These are phyloP conservation scores for Nephotettix cincticeps DNA, from an alignment of 1,140 invertebrate genomes.

Conservation along the genomic window DNA sequence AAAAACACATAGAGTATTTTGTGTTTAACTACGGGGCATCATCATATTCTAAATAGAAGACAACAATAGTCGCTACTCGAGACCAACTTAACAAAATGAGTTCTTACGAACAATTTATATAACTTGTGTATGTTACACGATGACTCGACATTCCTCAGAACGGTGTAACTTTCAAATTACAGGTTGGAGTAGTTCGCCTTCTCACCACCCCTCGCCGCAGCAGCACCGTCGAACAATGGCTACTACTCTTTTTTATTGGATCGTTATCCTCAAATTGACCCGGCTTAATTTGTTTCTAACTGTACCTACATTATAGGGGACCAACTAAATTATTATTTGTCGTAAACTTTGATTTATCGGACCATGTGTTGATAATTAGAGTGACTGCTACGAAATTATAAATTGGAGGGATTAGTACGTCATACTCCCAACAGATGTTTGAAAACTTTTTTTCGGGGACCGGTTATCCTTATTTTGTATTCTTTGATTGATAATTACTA, in stretches of 20 bases:
- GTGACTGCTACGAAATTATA: neutral
- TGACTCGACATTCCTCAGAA: neutral
- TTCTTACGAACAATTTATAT: slow-evolving; percentile 10
- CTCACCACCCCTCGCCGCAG: slow-evolving; percentile 4
- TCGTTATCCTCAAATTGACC: slow-evolving; percentile 19
- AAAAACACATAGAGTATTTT: too few species aligned
- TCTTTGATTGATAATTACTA: too few species aligned
- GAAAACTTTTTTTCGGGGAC: too few species aligned
- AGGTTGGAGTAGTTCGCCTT: slow-evolving; percentile 7
- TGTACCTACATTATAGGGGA: slow-evolving; percentile 16
- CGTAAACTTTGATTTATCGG: slow-evolving; percentile 6
- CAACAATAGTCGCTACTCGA: too few species aligned
- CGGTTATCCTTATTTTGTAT: too few species aligned
- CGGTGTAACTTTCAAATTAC: slow-evolving; percentile 22
- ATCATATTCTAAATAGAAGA: too few species aligned
- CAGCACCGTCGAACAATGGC: slow-evolving; percentile 22
- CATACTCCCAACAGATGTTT: too few species aligned
- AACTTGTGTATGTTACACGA: slow-evolving; percentile 18
- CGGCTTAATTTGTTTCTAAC: slow-evolving; percentile 12
- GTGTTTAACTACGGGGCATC: too few species aligned
- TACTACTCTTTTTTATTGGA: slow-evolving; percentile 21
- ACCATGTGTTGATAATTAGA: slow-evolving; percentile 8
- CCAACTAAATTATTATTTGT: slow-evolving; percentile 15
- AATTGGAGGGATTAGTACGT: neutral
- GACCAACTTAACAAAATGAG: slow-evolving; percentile 18